phyloP scores from a whole-genome alignment of 2,113 vertebrate species.

The Ascaphus truei region DNA sequence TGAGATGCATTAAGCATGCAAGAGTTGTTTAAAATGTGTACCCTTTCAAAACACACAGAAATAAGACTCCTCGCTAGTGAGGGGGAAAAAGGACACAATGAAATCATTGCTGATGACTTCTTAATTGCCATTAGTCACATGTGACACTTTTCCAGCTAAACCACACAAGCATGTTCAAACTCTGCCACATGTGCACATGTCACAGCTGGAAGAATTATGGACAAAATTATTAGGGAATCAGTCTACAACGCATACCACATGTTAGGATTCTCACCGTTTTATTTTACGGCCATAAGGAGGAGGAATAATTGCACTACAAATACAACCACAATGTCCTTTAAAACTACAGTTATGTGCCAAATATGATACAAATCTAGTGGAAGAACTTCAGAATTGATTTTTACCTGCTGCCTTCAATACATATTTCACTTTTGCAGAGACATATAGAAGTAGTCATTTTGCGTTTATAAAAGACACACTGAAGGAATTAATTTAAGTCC shows the following conservation, averaged over 20 bases:
- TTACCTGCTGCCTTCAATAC: not conserved
- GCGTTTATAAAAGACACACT: not conserved
- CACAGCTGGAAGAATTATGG: not conserved
- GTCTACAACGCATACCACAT: not conserved
- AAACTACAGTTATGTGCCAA: not conserved
- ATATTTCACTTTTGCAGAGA: not conserved
- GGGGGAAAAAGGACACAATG: not conserved
- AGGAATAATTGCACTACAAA: not conserved
- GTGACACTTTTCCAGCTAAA: slow-evolving; percentile 5
- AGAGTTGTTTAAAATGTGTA: not conserved
- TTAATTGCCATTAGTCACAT: slow-evolving; percentile 25
- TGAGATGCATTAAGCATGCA: not conserved
- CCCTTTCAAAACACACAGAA: slow-evolving; percentile 2
- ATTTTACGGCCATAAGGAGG: not conserved
- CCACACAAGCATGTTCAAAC: not conserved
- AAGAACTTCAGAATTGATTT: not conserved
- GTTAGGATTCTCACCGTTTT: not conserved
- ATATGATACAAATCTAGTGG: not conserved
- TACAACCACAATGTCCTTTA: not conserved
- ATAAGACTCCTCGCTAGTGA: no score
- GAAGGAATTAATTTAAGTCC: not conserved
- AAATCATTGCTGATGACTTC: not conserved
- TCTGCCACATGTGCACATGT: not conserved
- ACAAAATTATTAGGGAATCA: slow-evolving; percentile 7
- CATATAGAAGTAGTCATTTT: not conserved